Base-by-base conservation (phyloP, 2,888 invertebrate genomes). In the Leucophenga montana region DNA sequence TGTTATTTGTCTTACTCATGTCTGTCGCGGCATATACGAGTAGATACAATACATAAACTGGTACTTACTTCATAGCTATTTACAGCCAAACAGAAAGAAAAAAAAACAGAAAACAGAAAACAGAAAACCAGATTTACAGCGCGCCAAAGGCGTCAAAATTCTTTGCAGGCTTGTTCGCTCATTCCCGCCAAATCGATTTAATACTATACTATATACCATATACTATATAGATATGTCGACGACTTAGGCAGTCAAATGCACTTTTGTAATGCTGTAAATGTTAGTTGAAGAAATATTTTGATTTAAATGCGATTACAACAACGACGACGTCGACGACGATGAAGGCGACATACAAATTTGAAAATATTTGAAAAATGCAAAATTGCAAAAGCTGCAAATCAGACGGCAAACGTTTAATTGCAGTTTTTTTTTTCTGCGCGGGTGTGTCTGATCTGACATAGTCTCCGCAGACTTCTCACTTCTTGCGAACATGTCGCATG, bases 381-480 rank as follows among this genome's bases (percentile, higher is more conserved):
- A 82, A 85, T 85, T 82, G 84, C 82, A 85, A 75, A 84, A 84
- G 80, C 71, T 33, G 14, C 48, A 59, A 67, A 33, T 27, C 22
- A 18, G 13, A 18, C 33, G 61, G 57, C 39, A 46, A 61, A 48
- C 61, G 14, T 59, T 44, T 68, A 31, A 62, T 62, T 48, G 62
- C 67, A 76, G 71, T 76, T 76, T 82, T 85, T 74, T 76, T 78
- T 76, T 83, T 76, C 82, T 83, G 85, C 82, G 81, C 83, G 81
- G 81, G 81, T 82, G 84, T 72, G 82, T 73, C 79, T 44, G 50
- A 50, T 62, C 70, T 57, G 39, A 39, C 68, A 48, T 66, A 39
- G 62, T 57, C 8, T n/a, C 54, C 39, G 48, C 57, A 59, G 33
- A 66, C 64, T 66, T 44, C 68, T 64, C 46, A 66, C 54, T 56